Base-by-base conservation (phyloP, 2,797 vertebrate species). In the Meriones psammophilus region DNA sequence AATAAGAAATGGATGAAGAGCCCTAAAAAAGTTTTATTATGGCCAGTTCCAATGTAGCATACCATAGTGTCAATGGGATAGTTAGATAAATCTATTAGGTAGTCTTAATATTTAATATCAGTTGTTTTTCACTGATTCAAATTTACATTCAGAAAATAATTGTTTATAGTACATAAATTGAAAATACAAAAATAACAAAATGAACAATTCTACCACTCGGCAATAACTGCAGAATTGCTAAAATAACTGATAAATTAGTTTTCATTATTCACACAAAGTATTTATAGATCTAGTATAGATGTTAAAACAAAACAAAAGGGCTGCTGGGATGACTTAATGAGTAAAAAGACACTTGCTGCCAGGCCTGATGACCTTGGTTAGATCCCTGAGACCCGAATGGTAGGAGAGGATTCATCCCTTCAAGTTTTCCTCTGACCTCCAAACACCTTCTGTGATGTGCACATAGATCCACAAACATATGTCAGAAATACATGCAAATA, bases 101-200 rank as follows among this genome's bases (percentile, higher is more conserved):
- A 33, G 5, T 76, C 74, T 88, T 46, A 77, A 84, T 83, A 24
- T 84, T 97, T 74, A 87, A 20, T 89, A 54, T 71, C 66, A 71
- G 1, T 69, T 79, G 66, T 95, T 76, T 90, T 69, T 46, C 54
- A 83, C 36, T 50, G 60, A 42, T 60, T 91, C 1, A 73, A 93
- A 93, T 90, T 92, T 93, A 85, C 24, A 85, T 62, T 90, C 36
- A 88, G 68, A 92, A 95, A 94, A 89, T 81, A 88, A 94, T 96
- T 94, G 46, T 50, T 81, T 91, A 64, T 36, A 58, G 17, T 79
- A 92, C 66, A 66, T 88, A 84, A 90, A 92, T 89, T 74, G 10
- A 90, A 96, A 96, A 18, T 73, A n/a, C 33, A 54, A 92, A 56
- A 90, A 71, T 85, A 18, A 60, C 22, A 78, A 88, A 94, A n/a